Evolutionary conservation across 2,797 vertebrate genomes (phyloP).

Genomic region (Hypotaenidia philippensis): DNA sequence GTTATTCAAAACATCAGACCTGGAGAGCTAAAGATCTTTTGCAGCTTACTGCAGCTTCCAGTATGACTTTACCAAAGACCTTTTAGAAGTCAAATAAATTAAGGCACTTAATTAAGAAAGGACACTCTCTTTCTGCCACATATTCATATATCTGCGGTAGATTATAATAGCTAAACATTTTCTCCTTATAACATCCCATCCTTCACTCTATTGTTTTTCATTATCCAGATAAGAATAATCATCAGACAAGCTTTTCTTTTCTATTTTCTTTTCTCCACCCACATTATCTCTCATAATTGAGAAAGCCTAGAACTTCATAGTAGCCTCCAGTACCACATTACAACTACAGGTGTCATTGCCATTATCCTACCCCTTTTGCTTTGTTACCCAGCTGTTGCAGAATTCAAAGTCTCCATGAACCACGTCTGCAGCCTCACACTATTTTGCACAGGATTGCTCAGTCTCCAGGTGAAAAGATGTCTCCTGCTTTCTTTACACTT

Average conservation of each 20-base stretch:
- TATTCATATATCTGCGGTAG: neutral
- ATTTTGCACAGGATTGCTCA: neutral
- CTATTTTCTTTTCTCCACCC: rapidly evolving
- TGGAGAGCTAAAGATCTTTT: neutral
- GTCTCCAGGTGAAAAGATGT: neutral
- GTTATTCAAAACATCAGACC: neutral
- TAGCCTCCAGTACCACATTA: neutral
- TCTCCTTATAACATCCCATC: neutral
- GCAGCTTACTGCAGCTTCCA: neutral
- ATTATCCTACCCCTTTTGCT: neutral
- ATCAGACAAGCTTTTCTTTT: neutral
- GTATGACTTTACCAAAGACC: neutral
- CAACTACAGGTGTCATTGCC: neutral
- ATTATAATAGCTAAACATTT: neutral
- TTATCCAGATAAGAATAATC: neutral
- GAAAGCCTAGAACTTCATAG: neutral
- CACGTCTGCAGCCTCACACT: neutral
- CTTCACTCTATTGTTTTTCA: neutral
- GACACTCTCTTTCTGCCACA: neutral
- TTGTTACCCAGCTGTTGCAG: rapidly evolving
- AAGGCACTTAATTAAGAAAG: constrained; percentile 19
- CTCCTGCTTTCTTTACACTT: neutral
- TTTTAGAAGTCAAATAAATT: constrained; percentile 21
- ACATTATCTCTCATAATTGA: neutral
- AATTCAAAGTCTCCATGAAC: neutral